Percentiles rank a stretch among this genome's conserved stretches.
Evolutionary conservation across 2,888 invertebrate genomes (phyloP).

Genomic region (Mystacides longicornis): DNA sequence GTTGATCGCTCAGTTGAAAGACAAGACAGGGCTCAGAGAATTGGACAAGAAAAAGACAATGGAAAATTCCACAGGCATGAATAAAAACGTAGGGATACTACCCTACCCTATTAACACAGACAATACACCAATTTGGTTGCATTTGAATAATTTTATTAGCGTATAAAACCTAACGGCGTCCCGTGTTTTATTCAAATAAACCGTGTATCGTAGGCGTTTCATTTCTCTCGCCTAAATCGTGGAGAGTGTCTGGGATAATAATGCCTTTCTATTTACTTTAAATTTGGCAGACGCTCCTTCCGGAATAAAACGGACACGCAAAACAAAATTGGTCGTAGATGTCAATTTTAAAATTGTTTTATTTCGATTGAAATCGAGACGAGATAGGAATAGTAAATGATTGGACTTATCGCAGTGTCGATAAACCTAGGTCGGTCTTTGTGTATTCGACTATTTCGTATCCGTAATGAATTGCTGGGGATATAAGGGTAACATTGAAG

Average conservation of each 20-base stretch:
- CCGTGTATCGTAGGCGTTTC: background rate
- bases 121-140: conserved; percentile 21
- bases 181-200: conserved; percentile 13
- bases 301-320: too few relatives aligned
- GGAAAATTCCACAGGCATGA: too few relatives aligned
- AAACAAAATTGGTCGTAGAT: background rate
- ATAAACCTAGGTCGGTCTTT: background rate
- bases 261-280: background rate
- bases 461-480: background rate
- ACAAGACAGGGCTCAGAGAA: too few relatives aligned
- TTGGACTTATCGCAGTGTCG: background rate
- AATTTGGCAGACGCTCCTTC: too few relatives aligned
- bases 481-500: background rate
- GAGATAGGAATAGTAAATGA: conserved; percentile 2
- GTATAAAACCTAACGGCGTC: conserved; percentile 15
- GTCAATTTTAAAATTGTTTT: background rate
- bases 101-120: conserved; percentile 14
- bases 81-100: too few relatives aligned
- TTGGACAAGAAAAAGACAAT: too few relatives aligned
- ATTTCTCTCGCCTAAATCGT: conserved; percentile 3
- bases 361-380: background rate
- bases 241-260: conserved; percentile 1
- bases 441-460: background rate
- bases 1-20: too few relatives aligned
- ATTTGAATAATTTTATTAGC: conserved; percentile 22